Conservation (phyloP, 2,888 invertebrate species). For the Ellobium chinense region DNA sequence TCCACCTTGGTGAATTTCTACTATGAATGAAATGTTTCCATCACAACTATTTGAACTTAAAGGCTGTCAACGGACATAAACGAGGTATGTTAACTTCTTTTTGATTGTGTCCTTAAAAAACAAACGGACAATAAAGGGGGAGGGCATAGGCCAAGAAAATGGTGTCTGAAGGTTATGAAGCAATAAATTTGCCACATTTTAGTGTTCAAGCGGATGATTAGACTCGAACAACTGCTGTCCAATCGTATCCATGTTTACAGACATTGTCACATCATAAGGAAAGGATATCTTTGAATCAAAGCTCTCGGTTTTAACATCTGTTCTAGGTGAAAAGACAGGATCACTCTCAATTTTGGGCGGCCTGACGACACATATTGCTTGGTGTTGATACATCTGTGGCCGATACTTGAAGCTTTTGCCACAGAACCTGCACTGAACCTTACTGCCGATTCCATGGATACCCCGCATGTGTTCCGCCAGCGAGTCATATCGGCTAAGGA, state of each 20-base stretch:
- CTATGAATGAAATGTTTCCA: no score
- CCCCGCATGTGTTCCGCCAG: conserved; percentile 50
- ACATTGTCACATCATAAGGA: conserved; percentile 35
- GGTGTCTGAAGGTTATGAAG: no score
- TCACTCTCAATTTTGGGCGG: conserved; percentile 12
- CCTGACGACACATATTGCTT: conserved; percentile 12
- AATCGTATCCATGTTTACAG: conserved; percentile 22
- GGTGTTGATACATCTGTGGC: conserved; percentile 43
- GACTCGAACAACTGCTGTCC: background rate
- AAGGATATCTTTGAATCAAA: conserved; percentile 29
- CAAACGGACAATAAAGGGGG: no score
- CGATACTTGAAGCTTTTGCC: conserved; percentile 50
- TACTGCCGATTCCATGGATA: conserved; percentile 50
- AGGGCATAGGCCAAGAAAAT: no score
- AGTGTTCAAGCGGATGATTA: background rate
- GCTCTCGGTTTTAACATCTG: background rate
- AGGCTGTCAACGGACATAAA: no score
- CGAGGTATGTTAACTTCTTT: no score
- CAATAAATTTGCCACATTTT: no score
- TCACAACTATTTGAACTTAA: no score
- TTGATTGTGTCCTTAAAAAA: no score
- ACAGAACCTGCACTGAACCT: conserved; percentile 49
- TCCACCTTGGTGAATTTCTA: no score
- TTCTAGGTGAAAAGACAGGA: background rate
- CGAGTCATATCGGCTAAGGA: conserved; percentile 43